phyloP scores from a whole-genome alignment of 2,888 invertebrate genomes.

The Epinotia brunnichana region DNA sequence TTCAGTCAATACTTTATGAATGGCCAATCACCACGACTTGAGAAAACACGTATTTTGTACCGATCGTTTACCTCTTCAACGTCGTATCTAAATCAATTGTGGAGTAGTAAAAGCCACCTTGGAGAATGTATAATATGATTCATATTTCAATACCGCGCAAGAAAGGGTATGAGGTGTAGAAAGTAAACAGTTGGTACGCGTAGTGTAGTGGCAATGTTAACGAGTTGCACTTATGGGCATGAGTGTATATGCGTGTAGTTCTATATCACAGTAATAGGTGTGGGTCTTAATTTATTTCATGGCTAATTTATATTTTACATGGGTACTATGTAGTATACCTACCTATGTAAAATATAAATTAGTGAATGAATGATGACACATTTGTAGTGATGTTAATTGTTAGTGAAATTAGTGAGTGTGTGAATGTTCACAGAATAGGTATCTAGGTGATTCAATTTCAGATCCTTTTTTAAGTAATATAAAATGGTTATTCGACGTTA shows the following conservation, averaged over 20 bases:
- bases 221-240: slow-evolving; percentile 12
- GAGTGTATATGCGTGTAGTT: slow-evolving; percentile 5
- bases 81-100: background rate
- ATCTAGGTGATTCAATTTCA: no score
- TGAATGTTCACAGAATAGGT: no score
- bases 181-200: slow-evolving; percentile 8
- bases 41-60: slow-evolving; percentile 36
- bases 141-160: background rate
- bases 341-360: no score
- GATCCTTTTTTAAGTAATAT: no score
- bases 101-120: background rate
- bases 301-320: no score
- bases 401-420: no score
- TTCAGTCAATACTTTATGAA: slow-evolving; percentile 61
- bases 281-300: background rate
- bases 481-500: no score
- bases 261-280: slow-evolving; percentile 2
- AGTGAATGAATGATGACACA: no score
- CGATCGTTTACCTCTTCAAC: slow-evolving; percentile 3
- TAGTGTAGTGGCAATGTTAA: slow-evolving; percentile 24
- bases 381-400: no score
- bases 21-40: slow-evolving; percentile 46
- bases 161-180: background rate
- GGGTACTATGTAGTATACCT: no score
- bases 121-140: background rate